These are phyloP conservation scores for Tragulus kanchil DNA, from an alignment of 2,113 vertebrate species.

Conservation along the genomic window DNA sequence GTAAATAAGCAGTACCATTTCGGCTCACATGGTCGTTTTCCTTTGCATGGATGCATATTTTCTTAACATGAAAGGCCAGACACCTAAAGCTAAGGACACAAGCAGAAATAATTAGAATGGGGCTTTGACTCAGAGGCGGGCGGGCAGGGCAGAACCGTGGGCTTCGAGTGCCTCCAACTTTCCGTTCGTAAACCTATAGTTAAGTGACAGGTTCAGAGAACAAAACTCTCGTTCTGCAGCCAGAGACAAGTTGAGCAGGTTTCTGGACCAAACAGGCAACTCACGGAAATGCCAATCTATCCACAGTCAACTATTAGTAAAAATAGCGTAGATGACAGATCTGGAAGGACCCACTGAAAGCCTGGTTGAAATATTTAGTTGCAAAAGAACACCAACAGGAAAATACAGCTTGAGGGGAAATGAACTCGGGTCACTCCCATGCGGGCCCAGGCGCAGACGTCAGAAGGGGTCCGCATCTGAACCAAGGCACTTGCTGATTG, in stretches of 20 bases:
- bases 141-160: background rate
- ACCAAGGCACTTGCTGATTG: constrained; percentile 9
- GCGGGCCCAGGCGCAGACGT: background rate
- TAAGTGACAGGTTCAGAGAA: constrained; percentile 64
- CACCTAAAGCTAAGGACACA: background rate
- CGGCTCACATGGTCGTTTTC: background rate
- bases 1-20: background rate
- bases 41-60: background rate
- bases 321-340: constrained; percentile 35
- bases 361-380: constrained; percentile 46
- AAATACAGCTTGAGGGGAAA: background rate
- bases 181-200: background rate
- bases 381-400: constrained; percentile 64
- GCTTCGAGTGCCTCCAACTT: background rate
- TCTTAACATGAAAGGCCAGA: constrained; percentile 26
- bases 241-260: constrained; percentile 75
- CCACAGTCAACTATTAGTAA: constrained; percentile 62
- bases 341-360: constrained; percentile 50
- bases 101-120: background rate
- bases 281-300: constrained; percentile 54
- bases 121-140: background rate
- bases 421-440: background rate
- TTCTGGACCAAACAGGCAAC: constrained; percentile 58
- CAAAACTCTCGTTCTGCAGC: background rate
- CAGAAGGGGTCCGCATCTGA: background rate